phyloP scores from a whole-genome alignment of 2,797 vertebrate species.

The Acridotheres tristis region DNA sequence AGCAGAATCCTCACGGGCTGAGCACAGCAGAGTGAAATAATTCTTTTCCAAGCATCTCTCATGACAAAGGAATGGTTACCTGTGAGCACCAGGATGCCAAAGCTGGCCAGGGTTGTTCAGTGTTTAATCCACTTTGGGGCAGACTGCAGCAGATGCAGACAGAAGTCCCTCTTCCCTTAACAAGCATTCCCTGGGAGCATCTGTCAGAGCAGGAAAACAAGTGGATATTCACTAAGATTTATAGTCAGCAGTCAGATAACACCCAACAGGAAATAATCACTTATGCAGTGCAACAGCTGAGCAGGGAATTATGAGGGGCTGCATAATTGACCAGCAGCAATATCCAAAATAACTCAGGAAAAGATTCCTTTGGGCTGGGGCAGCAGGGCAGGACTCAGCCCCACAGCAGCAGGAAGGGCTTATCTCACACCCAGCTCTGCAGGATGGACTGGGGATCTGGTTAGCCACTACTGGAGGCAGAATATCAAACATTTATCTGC shows the following conservation, averaged over 20 bases:
- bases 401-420: background rate
- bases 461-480: background rate
- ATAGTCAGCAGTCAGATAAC: background rate
- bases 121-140: background rate
- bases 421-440: background rate
- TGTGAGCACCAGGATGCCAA: background rate
- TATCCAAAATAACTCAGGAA: background rate
- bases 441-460: background rate
- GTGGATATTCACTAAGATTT: background rate
- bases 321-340: conserved; percentile 5
- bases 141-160: background rate
- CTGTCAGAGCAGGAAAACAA: conserved; percentile 22
- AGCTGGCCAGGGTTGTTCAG: background rate
- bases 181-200: background rate
- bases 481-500: conserved; percentile 2
- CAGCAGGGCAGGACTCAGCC: background rate
- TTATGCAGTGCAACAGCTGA: background rate
- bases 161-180: background rate
- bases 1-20: background rate
- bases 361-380: background rate
- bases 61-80: background rate
- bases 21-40: background rate
- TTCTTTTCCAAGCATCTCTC: background rate
- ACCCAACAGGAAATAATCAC: conserved; percentile 31
- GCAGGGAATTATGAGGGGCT: background rate